Evolutionary conservation across 2,113 vertebrate species (phyloP), one percentile per base, ranked within the genome.

Genomic region (Xenus cinereus): DNA sequence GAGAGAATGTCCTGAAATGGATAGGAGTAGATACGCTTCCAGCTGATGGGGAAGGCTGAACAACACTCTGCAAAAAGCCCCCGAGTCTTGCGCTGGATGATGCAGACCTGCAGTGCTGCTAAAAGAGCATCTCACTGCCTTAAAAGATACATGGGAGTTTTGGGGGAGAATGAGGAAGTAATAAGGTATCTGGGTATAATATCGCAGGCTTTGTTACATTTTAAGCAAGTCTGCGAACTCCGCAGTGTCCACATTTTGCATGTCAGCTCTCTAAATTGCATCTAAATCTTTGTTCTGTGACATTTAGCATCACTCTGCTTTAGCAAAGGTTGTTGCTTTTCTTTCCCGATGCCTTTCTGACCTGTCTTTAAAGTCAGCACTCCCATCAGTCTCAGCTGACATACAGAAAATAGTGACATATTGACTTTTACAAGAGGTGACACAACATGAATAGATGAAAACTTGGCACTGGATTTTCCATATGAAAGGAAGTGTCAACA

Each of bases 371-470:
- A 97, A 98, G 97, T 93, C 96, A 98, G 95, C 80, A 30, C 43
- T 97, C 95, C 95, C 97, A 95, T 98, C 97, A 97, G 95, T 96
- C 94, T 96, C 84, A 53, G 91, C 48, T 96, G 97, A 96, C 96
- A 86, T 50, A 84, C 84, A 96, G 89, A 97, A 95, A 97, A 98
- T 92, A 76, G 95, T 79, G 97, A 97, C 96, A 97, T 95, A 97
- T 96, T 97, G 98, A 98, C 97, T 97, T 98, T 95, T 97, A 97
- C 97, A 96, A 91, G 95, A 90, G 87, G 90, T 97, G 95, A 95
- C 95, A 96, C 84, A 60, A 96, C 88, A 60, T 96, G 96, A 97
- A 97, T 85, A 97, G 88, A 92, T 16, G 84, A 95, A 94, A 73
- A 41, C 84, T 77, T 41, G 48, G 62, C 30, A 32, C 78, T 64